Base-by-base conservation (phyloP, 2,888 invertebrate genomes). In the Autographa gamma region DNA sequence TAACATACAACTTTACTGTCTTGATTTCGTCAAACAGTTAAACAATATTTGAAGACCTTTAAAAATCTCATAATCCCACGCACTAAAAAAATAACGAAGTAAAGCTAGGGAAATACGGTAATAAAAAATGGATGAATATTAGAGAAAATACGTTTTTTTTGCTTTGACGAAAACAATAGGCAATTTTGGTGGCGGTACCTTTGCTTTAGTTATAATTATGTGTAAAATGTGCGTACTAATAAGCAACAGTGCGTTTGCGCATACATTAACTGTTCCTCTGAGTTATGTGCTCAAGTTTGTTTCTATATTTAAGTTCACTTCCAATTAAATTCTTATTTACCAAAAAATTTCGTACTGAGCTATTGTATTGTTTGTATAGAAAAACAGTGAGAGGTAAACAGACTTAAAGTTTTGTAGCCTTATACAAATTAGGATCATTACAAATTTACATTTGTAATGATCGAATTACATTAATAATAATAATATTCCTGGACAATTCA, bases 131-230 rank as follows among this genome's bases (percentile, higher is more conserved):
- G 14, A 77, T 70, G 73, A 79, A 74, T 70, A 65, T 72, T 66
- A 62, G 25, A 66, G 58, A 68, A 74, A 77, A 72, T 66, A 75
- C 41, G 41, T 65, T 77, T 80, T 75, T 70, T 71, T 70, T 52
- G 69, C 70, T 73, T 31, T 19, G 72, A 63, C 61, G 62, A 71
- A 79, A 62, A 89, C 90, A 90, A 90, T 89, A 80, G 87, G 77
- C 77, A 79, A 87, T 90, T 89, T 73, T 64, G 71, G 64, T 68
- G 72, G 69, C 66, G 77, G 73, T 80, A 73, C 69, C 66, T 74
- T 65, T 66, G 64, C 65, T 61, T 13, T n/a, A n/a, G n/a, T n/a
- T 59, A 64, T 76, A 81, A 82, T 85, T 86, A 84, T 61, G 66
- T 74, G 58, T 41, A 43, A 60, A 66, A 31, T 41, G 58, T 64